Evolutionary conservation across 2,888 invertebrate species (phyloP).

Genomic region (Yponomeuta plumbellus): DNA sequence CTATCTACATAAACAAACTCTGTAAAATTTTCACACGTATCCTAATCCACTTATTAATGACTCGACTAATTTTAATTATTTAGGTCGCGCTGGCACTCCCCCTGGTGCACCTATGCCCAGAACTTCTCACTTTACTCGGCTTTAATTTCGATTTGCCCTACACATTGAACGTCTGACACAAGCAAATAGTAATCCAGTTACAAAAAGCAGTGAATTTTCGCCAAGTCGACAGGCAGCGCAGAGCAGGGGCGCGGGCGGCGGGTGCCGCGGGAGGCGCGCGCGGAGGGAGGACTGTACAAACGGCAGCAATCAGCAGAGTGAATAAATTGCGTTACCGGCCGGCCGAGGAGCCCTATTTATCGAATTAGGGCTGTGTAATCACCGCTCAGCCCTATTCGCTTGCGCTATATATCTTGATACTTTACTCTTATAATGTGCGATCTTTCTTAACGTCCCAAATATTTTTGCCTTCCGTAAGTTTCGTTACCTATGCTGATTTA

Average conservation of each 20-base stretch:
- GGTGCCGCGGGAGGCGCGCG: neutral
- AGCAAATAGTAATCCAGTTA: neutral
- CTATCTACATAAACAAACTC: too few species aligned
- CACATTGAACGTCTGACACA: too few species aligned
- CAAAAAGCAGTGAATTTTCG: neutral
- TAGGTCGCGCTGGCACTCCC: too few species aligned
- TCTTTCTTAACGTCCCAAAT: neutral
- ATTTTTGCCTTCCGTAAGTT: neutral
- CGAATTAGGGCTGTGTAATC: slow-evolving; percentile 66
- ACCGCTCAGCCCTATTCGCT: slow-evolving; percentile 40
- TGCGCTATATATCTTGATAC: slow-evolving; percentile 35
- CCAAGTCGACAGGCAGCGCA: neutral
- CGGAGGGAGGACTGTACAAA: slow-evolving; percentile 35
- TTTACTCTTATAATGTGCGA: neutral
- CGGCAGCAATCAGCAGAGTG: slow-evolving; percentile 52
- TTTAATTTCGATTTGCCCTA: too few species aligned
- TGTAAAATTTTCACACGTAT: too few species aligned
- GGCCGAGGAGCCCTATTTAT: slow-evolving; percentile 51
- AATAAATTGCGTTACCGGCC: slow-evolving; percentile 50
- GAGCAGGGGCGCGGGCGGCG: too few species aligned
- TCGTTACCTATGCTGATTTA: too few species aligned
- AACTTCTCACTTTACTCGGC: too few species aligned
- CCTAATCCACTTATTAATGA: too few species aligned
- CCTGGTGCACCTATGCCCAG: too few species aligned
- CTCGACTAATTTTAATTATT: too few species aligned